Conservation (phyloP, 2,797 vertebrate genomes). For the Delichon dasypus region DNA sequence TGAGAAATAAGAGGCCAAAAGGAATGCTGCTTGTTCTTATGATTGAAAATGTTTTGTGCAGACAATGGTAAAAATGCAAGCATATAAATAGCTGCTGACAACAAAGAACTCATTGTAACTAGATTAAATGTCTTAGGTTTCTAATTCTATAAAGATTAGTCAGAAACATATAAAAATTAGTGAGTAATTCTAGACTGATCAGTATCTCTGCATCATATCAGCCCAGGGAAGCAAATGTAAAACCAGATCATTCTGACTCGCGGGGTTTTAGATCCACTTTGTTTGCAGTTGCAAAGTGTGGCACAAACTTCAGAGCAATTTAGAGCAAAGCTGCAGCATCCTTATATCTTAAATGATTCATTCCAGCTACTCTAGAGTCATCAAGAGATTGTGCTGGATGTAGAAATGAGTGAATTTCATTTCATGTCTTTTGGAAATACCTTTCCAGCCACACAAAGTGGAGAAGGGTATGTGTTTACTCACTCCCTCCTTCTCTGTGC, state of each 20-base stretch:
- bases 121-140: not conserved
- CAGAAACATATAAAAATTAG: not conserved
- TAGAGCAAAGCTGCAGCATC: not conserved
- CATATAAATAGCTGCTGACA: not conserved
- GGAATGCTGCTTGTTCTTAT: not conserved
- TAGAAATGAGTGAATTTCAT: not conserved
- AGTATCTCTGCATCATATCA: not conserved
- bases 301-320: not conserved
- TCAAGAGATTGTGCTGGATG: not conserved
- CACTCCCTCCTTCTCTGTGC: not conserved
- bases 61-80: not conserved
- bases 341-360: not conserved
- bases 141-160: not conserved
- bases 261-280: not conserved
- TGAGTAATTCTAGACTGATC: not conserved
- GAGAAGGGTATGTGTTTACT: not conserved
- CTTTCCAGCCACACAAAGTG: not conserved
- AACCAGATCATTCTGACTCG: not conserved
- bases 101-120: not conserved
- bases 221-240: not conserved
- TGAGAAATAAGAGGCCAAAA: not conserved
- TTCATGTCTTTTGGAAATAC: not conserved
- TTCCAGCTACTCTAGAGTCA: not conserved
- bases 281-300: not conserved
- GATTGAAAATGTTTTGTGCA: not conserved